Conservation (phyloP, 1,140 invertebrate genomes). For the Dermatophagoides farinae region DNA sequence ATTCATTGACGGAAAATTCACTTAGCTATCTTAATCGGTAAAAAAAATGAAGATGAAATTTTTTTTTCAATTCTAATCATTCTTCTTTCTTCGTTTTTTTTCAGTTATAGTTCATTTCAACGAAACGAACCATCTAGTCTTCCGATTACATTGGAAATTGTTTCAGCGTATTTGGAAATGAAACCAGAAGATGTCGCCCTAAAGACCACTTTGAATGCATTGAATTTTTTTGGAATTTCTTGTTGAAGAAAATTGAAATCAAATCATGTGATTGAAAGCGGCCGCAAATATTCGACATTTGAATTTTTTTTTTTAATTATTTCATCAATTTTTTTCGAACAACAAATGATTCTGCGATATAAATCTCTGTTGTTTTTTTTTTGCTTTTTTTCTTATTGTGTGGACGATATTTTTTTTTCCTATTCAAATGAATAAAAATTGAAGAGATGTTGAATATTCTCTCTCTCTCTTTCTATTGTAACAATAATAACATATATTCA, state of each 20-base stretch:
- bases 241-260: too few species aligned
- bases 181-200: slow-evolving; percentile 72
- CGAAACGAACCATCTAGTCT: slow-evolving; percentile 84
- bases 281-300: neutral
- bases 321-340: too few species aligned
- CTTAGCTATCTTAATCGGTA: slow-evolving; percentile 32
- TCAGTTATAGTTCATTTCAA: slow-evolving; percentile 75
- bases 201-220: slow-evolving; percentile 74
- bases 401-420: too few species aligned
- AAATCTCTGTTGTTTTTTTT: neutral
- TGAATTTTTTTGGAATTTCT: slow-evolving; percentile 68
- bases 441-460: neutral
- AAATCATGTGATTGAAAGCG: neutral
- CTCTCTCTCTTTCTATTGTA: neutral
- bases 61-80: neutral
- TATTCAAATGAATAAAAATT: too few species aligned
- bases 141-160: slow-evolving; percentile 57
- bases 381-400: neutral
- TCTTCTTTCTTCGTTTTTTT: neutral
- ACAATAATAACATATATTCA: too few species aligned
- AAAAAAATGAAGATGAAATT: neutral
- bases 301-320: neutral
- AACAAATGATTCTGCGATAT: neutral
- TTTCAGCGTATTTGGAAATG: slow-evolving; percentile 67
- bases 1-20: slow-evolving; percentile 58